Evolutionary conservation across 2,888 invertebrate genomes (phyloP), one percentile per base, ranked within the genome.

Genomic region (Dendrolimus pini): DNA sequence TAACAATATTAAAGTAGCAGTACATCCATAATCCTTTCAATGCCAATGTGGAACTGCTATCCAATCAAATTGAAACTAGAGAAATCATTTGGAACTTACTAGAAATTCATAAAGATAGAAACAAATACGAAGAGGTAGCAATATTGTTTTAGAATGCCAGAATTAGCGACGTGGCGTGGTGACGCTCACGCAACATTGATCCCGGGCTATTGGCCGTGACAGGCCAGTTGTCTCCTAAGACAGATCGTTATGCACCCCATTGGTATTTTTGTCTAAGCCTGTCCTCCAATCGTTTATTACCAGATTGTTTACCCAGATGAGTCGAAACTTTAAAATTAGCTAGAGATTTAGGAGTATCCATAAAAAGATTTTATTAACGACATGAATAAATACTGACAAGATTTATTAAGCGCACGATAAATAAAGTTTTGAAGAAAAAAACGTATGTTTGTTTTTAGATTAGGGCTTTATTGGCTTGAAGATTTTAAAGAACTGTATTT

Each of bases 151-250:
- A 74, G 70, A 68, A 75, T 74, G 83, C 83, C 81, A 81, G 83
- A 83, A 84, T 82, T 82, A 86, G 80, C 79, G 70, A 75, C 75
- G 81, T 80, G 82, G 78, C 82, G 78, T 77, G 76, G 85, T 82
- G 82, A 85, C 85, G 83, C 82, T 84, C 80, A 87, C 81, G 88
- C 82, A 75, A 83, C 89, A 84, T 86, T 86, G 87, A 85, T 78
- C 75, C 30, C 74, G 71, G 75, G 83, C 83, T 87, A 89, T 89
- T 87, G 85, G 78, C 82, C 83, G 80, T 85, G 87, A 86, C 89
- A 84, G 77, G 73, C 76, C 69, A 75, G 67, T 65, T 69, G 71
- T 71, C 72, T 75, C 66, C 65, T 66, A 64, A 75, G 78, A 79
- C 77, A 72, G 64, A 75, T 76, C 68, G 69, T 70, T 75, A 69